These are phyloP conservation scores for Equus przewalskii DNA, from an alignment of 2,113 vertebrate species.

Conservation along the genomic window DNA sequence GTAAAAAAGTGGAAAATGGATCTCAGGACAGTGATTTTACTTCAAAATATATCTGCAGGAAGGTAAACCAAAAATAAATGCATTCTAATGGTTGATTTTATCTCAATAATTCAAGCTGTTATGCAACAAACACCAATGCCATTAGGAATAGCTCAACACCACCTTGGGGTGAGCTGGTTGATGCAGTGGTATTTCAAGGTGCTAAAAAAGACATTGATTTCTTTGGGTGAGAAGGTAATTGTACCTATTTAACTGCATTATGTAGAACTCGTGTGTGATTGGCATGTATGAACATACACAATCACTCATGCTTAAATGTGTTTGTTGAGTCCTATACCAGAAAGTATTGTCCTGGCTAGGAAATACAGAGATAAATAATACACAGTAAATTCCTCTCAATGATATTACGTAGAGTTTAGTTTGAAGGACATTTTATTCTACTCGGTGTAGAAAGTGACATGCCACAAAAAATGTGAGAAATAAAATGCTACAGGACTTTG, in stretches of 20 bases:
- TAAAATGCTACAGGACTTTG: background rate
- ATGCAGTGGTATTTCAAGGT: background rate
- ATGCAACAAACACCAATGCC: background rate
- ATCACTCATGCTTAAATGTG: background rate
- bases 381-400: background rate
- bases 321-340: background rate
- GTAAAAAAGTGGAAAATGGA: background rate
- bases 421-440: background rate
- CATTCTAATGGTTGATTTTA: constrained; percentile 22
- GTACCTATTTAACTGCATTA: background rate
- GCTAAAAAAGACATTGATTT: background rate
- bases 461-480: background rate
- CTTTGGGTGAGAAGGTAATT: background rate
- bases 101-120: background rate
- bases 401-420: background rate
- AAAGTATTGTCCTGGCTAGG: background rate
- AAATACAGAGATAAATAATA: constrained; percentile 18
- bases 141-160: background rate
- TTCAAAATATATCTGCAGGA: constrained; percentile 31
- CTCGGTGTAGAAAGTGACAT: background rate
- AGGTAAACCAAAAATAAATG: constrained; percentile 35
- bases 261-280: background rate
- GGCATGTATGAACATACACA: background rate
- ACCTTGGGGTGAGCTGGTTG: background rate
- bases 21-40: background rate